Evolutionary conservation across 2,888 invertebrate genomes (phyloP).

Genomic region (Meteorus colon): DNA sequence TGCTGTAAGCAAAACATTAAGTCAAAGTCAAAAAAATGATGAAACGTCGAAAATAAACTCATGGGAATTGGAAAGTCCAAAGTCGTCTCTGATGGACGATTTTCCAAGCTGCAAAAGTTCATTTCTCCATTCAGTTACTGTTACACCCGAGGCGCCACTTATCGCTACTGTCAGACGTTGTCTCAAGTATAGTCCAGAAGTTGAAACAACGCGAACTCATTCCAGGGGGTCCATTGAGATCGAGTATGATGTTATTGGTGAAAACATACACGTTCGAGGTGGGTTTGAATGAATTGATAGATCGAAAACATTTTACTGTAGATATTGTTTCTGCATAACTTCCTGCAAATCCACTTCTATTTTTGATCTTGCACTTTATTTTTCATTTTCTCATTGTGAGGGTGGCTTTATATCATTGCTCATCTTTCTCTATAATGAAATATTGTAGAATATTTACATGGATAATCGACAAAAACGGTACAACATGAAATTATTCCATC

Average conservation of each 20-base stretch:
- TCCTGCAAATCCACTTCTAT: no score
- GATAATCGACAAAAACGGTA: no score
- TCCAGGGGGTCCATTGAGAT: constrained; percentile 79
- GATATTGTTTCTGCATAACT: no score
- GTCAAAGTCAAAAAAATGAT: constrained; percentile 47
- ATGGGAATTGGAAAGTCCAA: constrained; percentile 69
- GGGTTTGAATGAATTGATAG: constrained; percentile 71
- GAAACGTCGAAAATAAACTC: constrained; percentile 56
- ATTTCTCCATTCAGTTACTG: constrained; percentile 61
- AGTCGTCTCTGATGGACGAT: constrained; percentile 66
- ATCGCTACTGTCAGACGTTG: constrained; percentile 70
- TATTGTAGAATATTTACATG: no score
- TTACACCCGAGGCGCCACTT: constrained; percentile 69
- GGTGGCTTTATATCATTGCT: no score
- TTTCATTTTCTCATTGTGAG: no score
- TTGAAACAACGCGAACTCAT: constrained; percentile 57
- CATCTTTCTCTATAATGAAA: no score
- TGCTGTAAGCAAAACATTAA: constrained; percentile 52
- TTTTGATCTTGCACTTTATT: no score
- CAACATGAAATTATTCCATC: no score
- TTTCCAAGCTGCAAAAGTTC: constrained; percentile 65
- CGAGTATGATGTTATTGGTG: constrained; percentile 76
- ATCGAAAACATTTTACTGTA: not conserved
- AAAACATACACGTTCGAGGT: constrained; percentile 82
- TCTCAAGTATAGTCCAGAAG: constrained; percentile 68